A percentile compares a stretch with the other conserved stretches of the same genome.
Evolutionary conservation across 2,797 vertebrate genomes (phyloP).

Genomic region (Chaetophractus vellerosus): DNA sequence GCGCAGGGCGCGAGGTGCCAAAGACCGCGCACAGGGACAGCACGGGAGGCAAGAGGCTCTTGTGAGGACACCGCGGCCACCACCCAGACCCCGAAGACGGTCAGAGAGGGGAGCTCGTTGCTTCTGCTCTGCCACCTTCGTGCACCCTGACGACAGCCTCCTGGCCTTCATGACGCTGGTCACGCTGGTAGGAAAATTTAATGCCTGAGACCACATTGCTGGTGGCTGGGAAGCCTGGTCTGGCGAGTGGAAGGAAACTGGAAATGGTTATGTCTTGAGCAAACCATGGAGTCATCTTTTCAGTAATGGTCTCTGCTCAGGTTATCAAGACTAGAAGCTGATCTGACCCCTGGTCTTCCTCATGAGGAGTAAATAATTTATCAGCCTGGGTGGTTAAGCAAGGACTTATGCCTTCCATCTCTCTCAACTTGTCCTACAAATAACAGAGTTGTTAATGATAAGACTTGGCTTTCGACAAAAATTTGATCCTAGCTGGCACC

Average conservation of each 20-base stretch:
- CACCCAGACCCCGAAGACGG: not conserved
- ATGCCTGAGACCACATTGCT: not conserved
- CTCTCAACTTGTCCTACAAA: not conserved
- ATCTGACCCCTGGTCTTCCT: not conserved
- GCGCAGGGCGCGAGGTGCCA: not conserved
- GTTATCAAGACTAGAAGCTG: not conserved
- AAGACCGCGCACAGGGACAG: not conserved
- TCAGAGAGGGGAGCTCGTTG: not conserved
- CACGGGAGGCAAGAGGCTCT: not conserved
- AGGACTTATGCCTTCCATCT: not conserved
- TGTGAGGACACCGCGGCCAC: fast-evolving
- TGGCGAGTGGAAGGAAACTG: not conserved
- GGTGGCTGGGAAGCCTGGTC: too few species aligned
- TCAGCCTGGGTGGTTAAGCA: not conserved
- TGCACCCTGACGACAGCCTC: too few species aligned
- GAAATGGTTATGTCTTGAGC: not conserved
- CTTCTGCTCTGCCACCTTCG: not conserved
- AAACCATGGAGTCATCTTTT: not conserved
- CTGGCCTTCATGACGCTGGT: not conserved
- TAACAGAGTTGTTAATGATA: not conserved
- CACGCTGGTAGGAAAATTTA: not conserved
- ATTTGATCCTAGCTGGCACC: not conserved
- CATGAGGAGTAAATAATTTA: not conserved
- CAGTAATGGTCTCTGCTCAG: not conserved
- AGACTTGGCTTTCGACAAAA: not conserved